A percentile compares a stretch with the other conserved stretches of the same genome.
phyloP scores from a whole-genome alignment of 2,797 vertebrate species.

The Stomatorhinus walkeri region DNA sequence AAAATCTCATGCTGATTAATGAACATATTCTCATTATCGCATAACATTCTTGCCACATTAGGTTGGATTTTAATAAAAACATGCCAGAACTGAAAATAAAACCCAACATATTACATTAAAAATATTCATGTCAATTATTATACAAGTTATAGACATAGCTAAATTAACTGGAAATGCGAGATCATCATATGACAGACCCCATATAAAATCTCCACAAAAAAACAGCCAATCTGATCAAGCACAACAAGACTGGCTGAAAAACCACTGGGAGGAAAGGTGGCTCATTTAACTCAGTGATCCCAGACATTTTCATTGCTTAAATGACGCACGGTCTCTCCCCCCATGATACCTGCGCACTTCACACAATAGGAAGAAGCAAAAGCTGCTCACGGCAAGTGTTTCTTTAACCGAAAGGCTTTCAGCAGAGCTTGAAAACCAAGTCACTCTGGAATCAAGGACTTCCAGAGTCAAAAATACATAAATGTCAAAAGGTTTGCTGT shows the following conservation, averaged over 20 bases:
- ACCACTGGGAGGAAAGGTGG: neutral
- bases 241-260: neutral
- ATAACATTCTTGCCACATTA: neutral
- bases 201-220: neutral
- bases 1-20: neutral
- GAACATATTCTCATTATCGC: neutral
- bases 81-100: neutral
- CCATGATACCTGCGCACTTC: neutral
- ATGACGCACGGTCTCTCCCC: neutral
- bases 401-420: neutral
- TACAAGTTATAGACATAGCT: neutral
- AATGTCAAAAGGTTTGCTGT: neutral
- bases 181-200: neutral
- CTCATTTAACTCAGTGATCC: neutral
- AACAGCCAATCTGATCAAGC: neutral
- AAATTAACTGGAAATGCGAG: neutral
- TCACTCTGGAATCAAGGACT: neutral
- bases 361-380: neutral
- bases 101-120: neutral
- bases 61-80: neutral
- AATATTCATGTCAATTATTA: neutral
- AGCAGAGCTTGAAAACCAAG: neutral
- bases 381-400: neutral
- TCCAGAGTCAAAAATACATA: neutral
- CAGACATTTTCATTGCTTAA: neutral